Percentiles rank a stretch among this genome's conserved stretches.
These are phyloP conservation scores for Xestia ashworthii DNA, from an alignment of 2,888 invertebrate genomes.

Conservation along the genomic window DNA sequence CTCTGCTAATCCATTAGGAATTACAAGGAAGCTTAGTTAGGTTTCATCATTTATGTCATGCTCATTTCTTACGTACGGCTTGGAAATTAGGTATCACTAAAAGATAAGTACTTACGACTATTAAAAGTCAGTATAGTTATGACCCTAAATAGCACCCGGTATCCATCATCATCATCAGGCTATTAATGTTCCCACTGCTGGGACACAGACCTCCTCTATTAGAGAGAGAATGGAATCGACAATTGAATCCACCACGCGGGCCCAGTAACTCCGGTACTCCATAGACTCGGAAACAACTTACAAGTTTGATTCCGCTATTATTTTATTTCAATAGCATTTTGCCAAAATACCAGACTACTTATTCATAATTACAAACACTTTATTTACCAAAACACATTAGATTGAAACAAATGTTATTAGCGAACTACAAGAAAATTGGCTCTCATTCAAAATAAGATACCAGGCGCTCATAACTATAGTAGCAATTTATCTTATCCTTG, in stretches of 20 bases:
- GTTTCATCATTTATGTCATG: background rate
- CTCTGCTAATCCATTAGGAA: background rate
- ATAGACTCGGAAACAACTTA: background rate
- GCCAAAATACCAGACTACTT: constrained; percentile 3
- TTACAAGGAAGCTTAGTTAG: background rate
- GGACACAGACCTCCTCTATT: too few relatives aligned
- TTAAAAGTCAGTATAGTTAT: background rate
- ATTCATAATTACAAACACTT: constrained; percentile 30
- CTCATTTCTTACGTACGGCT: background rate
- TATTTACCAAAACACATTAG: constrained; percentile 46
- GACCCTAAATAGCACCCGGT: background rate
- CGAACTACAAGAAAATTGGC: constrained; percentile 61
- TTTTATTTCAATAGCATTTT: background rate
- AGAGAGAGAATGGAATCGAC: too few relatives aligned
- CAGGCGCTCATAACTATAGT: constrained; percentile 55
- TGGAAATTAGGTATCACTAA: background rate
- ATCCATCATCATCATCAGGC: too few relatives aligned
- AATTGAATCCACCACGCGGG: too few relatives aligned
- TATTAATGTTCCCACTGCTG: too few relatives aligned
- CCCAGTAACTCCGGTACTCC: background rate
- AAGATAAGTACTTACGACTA: too few relatives aligned
- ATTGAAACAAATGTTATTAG: constrained; percentile 55
- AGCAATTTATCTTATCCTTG: constrained; percentile 59
- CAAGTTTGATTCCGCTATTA: background rate
- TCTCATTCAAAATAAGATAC: constrained; percentile 61